A percentile compares a stretch with the other conserved stretches of the same genome.
Conservation (phyloP, 2,113 vertebrate genomes). For the Melanerpes formicivorus region DNA sequence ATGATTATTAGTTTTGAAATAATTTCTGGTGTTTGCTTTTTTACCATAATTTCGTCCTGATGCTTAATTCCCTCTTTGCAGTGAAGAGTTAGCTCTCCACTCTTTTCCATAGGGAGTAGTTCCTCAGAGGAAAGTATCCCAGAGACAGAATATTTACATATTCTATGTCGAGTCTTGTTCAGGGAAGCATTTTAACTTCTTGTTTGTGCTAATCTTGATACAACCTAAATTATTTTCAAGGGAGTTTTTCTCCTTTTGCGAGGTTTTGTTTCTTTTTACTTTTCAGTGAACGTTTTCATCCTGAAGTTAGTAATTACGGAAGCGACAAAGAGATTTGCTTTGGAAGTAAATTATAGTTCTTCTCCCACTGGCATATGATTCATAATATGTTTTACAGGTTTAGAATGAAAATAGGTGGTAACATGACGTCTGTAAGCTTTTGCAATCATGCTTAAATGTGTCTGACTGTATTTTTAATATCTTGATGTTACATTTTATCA, state of each 20-base stretch:
- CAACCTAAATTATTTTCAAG: background rate
- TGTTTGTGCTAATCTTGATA: background rate
- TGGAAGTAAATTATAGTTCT: background rate
- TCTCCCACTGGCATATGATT: background rate
- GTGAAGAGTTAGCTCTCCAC: background rate
- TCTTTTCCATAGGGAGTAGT: background rate
- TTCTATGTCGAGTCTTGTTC: background rate
- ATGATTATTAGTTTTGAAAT: background rate
- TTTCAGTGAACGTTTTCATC: background rate
- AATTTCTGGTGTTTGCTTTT: background rate
- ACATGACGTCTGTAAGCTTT: background rate
- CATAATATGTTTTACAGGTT: background rate
- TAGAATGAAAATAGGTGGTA: background rate
- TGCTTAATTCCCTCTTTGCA: background rate
- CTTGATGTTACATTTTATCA: background rate
- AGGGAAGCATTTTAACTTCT: background rate
- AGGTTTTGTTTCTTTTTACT: background rate
- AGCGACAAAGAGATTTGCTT: background rate
- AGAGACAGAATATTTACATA: background rate
- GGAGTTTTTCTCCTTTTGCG: background rate
- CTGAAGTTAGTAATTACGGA: background rate
- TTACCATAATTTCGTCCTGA: background rate
- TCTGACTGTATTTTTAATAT: background rate
- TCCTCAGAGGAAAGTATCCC: background rate
- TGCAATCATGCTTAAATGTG: background rate